Evolutionary conservation across 2,113 vertebrate species (phyloP).

Genomic region (Perccottus glenii): DNA sequence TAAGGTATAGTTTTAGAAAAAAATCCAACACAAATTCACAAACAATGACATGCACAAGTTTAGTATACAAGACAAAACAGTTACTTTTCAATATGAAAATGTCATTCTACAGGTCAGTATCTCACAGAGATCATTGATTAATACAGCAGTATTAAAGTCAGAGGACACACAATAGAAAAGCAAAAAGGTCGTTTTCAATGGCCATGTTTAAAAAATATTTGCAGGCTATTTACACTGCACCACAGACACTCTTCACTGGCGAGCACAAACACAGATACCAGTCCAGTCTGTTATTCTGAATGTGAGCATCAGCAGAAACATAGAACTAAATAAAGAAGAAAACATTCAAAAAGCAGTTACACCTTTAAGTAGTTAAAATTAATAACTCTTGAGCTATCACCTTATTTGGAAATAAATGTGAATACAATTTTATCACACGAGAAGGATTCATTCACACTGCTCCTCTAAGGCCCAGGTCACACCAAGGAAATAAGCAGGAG

Average conservation of each 20-base stretch:
- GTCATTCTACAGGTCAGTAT: slow-evolving; percentile 80
- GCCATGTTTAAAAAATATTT: slow-evolving; percentile 77
- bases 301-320: slow-evolving; percentile 39
- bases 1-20: slow-evolving; percentile 83
- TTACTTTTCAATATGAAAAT: slow-evolving; percentile 99
- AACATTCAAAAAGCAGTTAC: slow-evolving; percentile 28
- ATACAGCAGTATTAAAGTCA: slow-evolving; percentile 83
- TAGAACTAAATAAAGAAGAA: slow-evolving; percentile 37
- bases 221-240: slow-evolving; percentile 78
- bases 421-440: slow-evolving; percentile 27
- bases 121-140: slow-evolving; percentile 93
- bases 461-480: slow-evolving; percentile 37
- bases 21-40: slow-evolving; percentile 82
- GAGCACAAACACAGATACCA: slow-evolving; percentile 43
- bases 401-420: slow-evolving; percentile 42
- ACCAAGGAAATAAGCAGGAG: slow-evolving; percentile 19
- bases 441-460: slow-evolving; percentile 35
- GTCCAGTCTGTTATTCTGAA: slow-evolving; percentile 15
- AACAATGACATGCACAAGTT: slow-evolving; percentile 90
- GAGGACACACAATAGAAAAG: slow-evolving; percentile 76
- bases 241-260: slow-evolving; percentile 39
- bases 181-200: slow-evolving; percentile 68
- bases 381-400: slow-evolving; percentile 36
- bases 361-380: slow-evolving; percentile 30
- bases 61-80: slow-evolving; percentile 93